phyloP scores from a whole-genome alignment of 1,140 invertebrate species.

The Ganaspis sp. region DNA sequence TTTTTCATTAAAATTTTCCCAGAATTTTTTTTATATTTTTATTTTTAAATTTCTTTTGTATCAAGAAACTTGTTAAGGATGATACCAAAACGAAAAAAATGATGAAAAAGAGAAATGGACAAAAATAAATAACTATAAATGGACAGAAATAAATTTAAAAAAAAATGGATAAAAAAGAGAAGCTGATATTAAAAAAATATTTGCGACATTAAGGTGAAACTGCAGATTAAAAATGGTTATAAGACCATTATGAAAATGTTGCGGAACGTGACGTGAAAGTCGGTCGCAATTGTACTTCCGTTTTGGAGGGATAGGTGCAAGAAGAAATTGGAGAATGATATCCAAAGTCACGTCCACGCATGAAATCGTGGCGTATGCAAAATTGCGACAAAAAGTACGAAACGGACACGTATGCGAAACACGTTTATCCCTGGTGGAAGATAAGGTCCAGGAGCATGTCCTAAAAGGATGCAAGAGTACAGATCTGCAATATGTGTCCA shows the following conservation, averaged over 20 bases:
- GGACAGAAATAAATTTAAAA: too few species aligned
- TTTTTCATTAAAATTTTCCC: too few species aligned
- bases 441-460: constrained; percentile 16
- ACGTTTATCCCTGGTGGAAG: constrained; percentile 19
- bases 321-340: constrained; percentile 29
- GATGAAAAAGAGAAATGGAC: too few species aligned
- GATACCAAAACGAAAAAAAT: too few species aligned
- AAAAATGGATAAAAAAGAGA: too few species aligned
- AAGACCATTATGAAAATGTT: neutral
- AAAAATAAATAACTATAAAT: too few species aligned
- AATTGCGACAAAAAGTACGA: constrained; percentile 11
- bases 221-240: neutral
- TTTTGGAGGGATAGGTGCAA: constrained; percentile 12
- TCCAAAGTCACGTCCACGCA: constrained; percentile 29
- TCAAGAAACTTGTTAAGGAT: too few species aligned
- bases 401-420: constrained; percentile 16
- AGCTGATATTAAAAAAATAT: too few species aligned
- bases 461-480: constrained; percentile 16
- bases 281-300: neutral
- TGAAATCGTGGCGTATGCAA: constrained; percentile 29
- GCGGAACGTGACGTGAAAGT: constrained; percentile 19
- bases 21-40: too few species aligned
- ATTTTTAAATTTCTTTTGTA: too few species aligned
- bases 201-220: too few species aligned
- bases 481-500: constrained; percentile 25